Evolutionary conservation across 2,888 invertebrate genomes (phyloP), one percentile per base, ranked within the genome.

Genomic region (Copidosoma aretas): DNA sequence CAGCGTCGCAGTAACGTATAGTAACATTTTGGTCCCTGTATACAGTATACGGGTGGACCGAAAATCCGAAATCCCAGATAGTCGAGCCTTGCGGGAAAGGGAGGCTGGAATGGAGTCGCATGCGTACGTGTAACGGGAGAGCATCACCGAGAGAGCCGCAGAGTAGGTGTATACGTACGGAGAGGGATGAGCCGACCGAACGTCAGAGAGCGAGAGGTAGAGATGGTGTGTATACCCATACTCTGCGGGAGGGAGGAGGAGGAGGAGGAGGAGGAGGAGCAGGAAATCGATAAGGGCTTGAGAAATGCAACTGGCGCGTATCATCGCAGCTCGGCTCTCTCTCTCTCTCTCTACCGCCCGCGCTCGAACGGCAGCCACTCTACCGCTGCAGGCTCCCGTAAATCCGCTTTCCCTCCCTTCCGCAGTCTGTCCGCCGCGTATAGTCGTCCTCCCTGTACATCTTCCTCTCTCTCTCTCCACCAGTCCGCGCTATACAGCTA

Each of bases 201-300:
- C 43, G 43, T 15, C 15, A 41, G 41, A 41, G 41, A 41, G 41
- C 8, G 43, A 46, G 43, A 46, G 43, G 12, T 4, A 46, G 43
- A 46, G 43, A 46, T 14, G 32, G 32, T 32, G 32, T 32, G 32
- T 32, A 8, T 32, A 8, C 8, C 4, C 8, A 32, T 32, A 32
- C 8, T n/a, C n/a, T n/a, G n/a, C n/a, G 41, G 14, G 41, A 41
- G 41, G 14, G 41, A 41, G 41, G 14, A 14, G 14, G 41, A 41
- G 41, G 14, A n/a, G n/a, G n/a, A n/a, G n/a, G 32, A 17, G 52
- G 21, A 21, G 51, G 41, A 32, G 61, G 21, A 52, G 19, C 21
- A 51, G 53, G 54, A 54, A 54, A 62, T 62, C 62, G 62, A 62
- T 62, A 62, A 43, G 62, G 54, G 54, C 62, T 56, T 56, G 61